Percentiles rank a stretch among this genome's conserved stretches.
These are phyloP conservation scores for Gandaritis pyraliata DNA, from an alignment of 2,888 invertebrate species.

Conservation along the genomic window DNA sequence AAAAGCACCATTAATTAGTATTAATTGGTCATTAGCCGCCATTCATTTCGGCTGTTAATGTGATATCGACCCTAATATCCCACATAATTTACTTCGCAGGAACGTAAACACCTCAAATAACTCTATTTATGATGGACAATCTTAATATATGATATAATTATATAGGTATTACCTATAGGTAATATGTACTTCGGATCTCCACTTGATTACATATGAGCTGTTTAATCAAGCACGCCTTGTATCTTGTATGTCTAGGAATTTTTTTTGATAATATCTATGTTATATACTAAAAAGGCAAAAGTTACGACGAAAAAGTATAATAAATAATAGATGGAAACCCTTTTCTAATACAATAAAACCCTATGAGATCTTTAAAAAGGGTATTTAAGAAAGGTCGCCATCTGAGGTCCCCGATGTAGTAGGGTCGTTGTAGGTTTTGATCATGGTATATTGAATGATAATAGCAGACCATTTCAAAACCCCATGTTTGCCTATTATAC, in stretches of 20 bases:
- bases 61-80: constrained; percentile 15
- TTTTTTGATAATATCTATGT: neutral
- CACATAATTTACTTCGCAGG: constrained; percentile 5
- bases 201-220: too few species aligned
- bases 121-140: neutral
- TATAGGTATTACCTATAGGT: neutral
- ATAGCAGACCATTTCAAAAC: constrained; percentile 3
- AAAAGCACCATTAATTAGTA: constrained; percentile 26
- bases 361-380: constrained; percentile 23
- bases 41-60: constrained; percentile 20
- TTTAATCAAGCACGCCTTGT: neutral
- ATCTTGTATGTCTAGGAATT: neutral
- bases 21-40: constrained; percentile 22
- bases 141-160: neutral
- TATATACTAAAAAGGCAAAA: neutral
- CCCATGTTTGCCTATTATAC: too few species aligned
- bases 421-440: constrained; percentile 18
- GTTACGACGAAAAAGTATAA: constrained; percentile 1
- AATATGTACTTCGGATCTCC: too few species aligned
- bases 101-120: constrained; percentile 10
- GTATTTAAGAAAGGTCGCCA: constrained; percentile 21
- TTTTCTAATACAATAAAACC: constrained; percentile 19
- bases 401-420: constrained; percentile 20
- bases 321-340: constrained; percentile 16
- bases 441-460: constrained; percentile 11